Conservation (phyloP, 2,888 invertebrate species). For the Yponomeuta cagnagella region DNA sequence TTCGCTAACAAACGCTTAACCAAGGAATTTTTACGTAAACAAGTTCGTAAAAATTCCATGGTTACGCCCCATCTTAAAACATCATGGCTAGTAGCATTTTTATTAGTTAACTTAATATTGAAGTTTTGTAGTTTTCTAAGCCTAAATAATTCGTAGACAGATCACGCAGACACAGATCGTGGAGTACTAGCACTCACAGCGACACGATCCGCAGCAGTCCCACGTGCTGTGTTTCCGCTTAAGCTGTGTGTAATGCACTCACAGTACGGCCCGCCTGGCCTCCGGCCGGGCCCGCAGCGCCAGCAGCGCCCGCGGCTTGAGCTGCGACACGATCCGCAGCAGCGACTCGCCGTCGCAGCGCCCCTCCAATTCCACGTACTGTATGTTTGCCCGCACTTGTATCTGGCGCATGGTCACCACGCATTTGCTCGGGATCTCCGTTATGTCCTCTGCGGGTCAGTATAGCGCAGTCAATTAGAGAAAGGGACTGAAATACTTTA, state of each 20-base stretch:
- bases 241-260: background rate
- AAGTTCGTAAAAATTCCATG: no score
- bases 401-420: constrained; percentile 83
- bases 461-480: constrained; percentile 27
- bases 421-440: constrained; percentile 94
- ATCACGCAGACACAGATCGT: no score
- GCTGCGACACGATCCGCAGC: constrained; percentile 85
- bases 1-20: no score
- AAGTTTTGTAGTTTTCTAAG: no score
- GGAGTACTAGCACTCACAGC: background rate
- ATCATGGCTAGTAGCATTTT: no score
- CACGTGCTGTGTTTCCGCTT: no score
- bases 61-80: no score
- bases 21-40: no score
- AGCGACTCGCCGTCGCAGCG: constrained; percentile 90
- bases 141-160: no score
- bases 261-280: background rate
- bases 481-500: no score
- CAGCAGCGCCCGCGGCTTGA: constrained; percentile 88
- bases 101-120: no score
- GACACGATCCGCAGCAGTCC: constrained; percentile 74
- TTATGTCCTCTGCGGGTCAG: constrained; percentile 47
- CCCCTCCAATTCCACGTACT: constrained; percentile 98
- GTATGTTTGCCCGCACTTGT: constrained; percentile 88
- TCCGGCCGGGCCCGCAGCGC: constrained; percentile 47